phyloP scores from a whole-genome alignment of 2,888 invertebrate genomes.

The Danaus chrysippus region DNA sequence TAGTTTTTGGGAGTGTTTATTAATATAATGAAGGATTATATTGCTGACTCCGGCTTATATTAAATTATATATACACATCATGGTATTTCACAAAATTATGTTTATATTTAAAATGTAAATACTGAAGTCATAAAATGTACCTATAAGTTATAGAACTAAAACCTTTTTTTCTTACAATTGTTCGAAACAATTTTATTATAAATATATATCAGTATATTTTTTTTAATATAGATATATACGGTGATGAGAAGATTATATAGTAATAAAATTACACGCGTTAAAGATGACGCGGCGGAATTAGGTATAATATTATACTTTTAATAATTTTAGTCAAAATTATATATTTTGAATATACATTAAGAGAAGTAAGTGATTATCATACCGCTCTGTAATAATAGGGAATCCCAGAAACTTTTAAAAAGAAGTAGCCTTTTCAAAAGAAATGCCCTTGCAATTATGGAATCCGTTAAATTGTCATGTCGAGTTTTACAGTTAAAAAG shows the following conservation, averaged over 20 bases:
- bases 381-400: constrained; percentile 24
- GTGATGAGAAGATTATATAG: neutral
- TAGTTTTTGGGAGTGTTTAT: no score
- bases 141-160: no score
- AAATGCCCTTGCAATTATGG: constrained; percentile 12
- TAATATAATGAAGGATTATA: no score
- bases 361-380: constrained; percentile 19
- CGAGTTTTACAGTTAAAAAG: constrained; percentile 12
- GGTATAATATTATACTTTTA: constrained; percentile 10
- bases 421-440: constrained; percentile 20
- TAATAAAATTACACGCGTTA: neutral
- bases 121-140: no score
- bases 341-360: constrained; percentile 12
- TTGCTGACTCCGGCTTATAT: no score
- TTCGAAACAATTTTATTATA: no score
- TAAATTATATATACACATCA: no score
- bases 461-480: constrained; percentile 24
- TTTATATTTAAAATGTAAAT: no score
- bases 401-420: constrained; percentile 23
- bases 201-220: no score
- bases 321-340: constrained; percentile 17
- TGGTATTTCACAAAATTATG: no score
- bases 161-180: no score
- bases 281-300: neutral
- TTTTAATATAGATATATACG: neutral